phyloP scores from a whole-genome alignment of 1,140 invertebrate genomes.

The Temnothorax nylanderi region DNA sequence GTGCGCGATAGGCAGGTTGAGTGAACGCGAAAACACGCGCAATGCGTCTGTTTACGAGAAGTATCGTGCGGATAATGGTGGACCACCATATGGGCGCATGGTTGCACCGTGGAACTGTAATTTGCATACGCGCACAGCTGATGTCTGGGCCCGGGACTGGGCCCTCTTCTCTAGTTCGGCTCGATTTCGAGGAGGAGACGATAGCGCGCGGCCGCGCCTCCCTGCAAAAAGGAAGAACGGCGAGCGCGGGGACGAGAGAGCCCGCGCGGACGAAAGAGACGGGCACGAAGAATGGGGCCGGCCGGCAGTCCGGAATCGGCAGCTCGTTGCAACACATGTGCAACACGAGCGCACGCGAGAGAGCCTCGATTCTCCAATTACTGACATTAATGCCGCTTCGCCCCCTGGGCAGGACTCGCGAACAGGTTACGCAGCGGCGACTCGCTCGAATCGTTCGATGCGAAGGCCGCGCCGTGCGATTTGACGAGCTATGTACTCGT shows the following conservation, averaged over 20 bases:
- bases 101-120: slow-evolving; percentile 73
- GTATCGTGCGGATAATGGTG: slow-evolving; percentile 79
- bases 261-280: slow-evolving; percentile 13
- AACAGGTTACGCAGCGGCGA: slow-evolving; percentile 44
- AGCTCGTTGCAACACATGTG: slow-evolving; percentile 76
- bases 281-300: slow-evolving; percentile 20
- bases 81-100: slow-evolving; percentile 79
- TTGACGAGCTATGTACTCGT: not conserved
- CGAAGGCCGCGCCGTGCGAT: not conserved
- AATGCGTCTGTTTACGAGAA: slow-evolving; percentile 33
- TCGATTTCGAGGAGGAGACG: slow-evolving; percentile 45
- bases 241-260: slow-evolving; percentile 1
- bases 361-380: slow-evolving; percentile 71
- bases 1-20: slow-evolving; percentile 50
- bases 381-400: slow-evolving; percentile 73
- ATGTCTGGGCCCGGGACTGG: slow-evolving; percentile 61
- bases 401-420: slow-evolving; percentile 56
- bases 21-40: slow-evolving; percentile 61
- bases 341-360: slow-evolving; percentile 70
- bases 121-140: slow-evolving; percentile 78
- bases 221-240: not conserved
- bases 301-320: slow-evolving; percentile 69
- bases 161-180: slow-evolving; percentile 56
- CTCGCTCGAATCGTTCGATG: slow-evolving; percentile 52
- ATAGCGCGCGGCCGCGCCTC: slow-evolving; percentile 32